These are phyloP conservation scores for Channa argus DNA, from an alignment of 2,113 vertebrate species.

Conservation along the genomic window DNA sequence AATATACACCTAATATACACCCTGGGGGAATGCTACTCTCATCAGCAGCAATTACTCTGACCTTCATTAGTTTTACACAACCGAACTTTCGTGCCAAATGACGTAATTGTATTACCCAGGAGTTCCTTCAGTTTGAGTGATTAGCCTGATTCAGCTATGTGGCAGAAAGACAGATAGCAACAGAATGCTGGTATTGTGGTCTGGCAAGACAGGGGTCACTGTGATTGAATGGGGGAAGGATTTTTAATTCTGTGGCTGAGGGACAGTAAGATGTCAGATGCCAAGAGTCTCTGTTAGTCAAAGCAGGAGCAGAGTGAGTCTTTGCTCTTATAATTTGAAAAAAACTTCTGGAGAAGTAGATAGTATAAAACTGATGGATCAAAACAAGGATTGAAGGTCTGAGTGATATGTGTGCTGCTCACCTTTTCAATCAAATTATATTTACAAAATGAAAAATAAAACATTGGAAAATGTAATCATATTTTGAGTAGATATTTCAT, in stretches of 20 bases:
- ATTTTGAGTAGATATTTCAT: too few relatives aligned
- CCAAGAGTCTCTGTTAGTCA: constrained; percentile 14
- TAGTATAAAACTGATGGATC: too few relatives aligned
- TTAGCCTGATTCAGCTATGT: constrained; percentile 49
- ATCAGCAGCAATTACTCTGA: constrained; percentile 54
- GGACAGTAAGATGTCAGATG: constrained; percentile 31
- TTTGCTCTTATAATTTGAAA: constrained; percentile 1
- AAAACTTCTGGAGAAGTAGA: too few relatives aligned
- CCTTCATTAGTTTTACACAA: constrained; percentile 54
- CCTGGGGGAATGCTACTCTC: background rate
- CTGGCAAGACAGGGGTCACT: constrained; percentile 17
- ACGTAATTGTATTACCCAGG: constrained; percentile 55
- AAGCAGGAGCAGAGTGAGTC: constrained; percentile 3
- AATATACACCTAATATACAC: too few relatives aligned
- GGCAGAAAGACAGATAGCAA: constrained; percentile 50
- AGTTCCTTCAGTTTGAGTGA: constrained; percentile 47
- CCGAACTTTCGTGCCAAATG: constrained; percentile 34
- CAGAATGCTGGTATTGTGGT: constrained; percentile 62
- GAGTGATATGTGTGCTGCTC: too few relatives aligned
- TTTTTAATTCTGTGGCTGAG: constrained; percentile 28
- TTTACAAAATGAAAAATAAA: too few relatives aligned
- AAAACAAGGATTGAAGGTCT: too few relatives aligned
- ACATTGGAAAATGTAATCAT: too few relatives aligned
- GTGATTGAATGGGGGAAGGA: constrained; percentile 20
- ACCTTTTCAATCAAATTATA: too few relatives aligned